Evolutionary conservation across 2,888 invertebrate species (phyloP), one percentile per base, ranked within the genome.

Genomic region (Hypercompe scribonia): DNA sequence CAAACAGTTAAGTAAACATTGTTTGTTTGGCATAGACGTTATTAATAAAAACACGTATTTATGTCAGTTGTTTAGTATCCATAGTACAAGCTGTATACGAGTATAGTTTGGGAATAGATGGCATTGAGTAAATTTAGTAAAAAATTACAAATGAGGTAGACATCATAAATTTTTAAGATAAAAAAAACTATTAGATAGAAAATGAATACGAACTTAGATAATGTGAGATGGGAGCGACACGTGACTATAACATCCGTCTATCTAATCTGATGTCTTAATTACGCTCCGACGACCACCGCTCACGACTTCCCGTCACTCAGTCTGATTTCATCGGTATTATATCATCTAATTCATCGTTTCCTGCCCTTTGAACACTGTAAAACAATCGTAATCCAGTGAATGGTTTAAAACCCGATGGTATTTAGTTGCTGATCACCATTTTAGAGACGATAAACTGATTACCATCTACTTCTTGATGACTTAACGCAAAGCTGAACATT

Each of bases 271-370:
- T 61, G 28, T 73, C 28, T 69, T 64, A 63, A 64, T 70, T 28
- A 10, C 50, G 50, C 50, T 54, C 50, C 50, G n/a, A 7, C n/a
- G 24, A 54, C 50, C 24, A 31, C 24, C 34, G 34, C 39, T 15
- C 46, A 46, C 33, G 50, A 65, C 58, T 72, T 81, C 81, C 79
- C 67, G 70, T 72, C 63, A 65, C 70, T 61, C 75, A 63, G 68
- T 66, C 28, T 33, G 36, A 28, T 33, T 68, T 36, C 24, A 21
- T 39, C 46, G n/a, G 7, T 61, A 61, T 61, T 31, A 64, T 50
- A 70, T 46, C 46, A 64, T 28, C 66, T 76, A 74, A 80, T 72
- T 72, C 24, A 61, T 71, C 42, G 65, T 61, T 71, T 81, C 80
- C 81, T 71, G 76, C 50, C 28, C 39, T 68, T 46, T 50, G 33